Evolutionary conservation across 2,113 vertebrate species (phyloP), one percentile per base, ranked within the genome.

Genomic region (Lycaon pictus): DNA sequence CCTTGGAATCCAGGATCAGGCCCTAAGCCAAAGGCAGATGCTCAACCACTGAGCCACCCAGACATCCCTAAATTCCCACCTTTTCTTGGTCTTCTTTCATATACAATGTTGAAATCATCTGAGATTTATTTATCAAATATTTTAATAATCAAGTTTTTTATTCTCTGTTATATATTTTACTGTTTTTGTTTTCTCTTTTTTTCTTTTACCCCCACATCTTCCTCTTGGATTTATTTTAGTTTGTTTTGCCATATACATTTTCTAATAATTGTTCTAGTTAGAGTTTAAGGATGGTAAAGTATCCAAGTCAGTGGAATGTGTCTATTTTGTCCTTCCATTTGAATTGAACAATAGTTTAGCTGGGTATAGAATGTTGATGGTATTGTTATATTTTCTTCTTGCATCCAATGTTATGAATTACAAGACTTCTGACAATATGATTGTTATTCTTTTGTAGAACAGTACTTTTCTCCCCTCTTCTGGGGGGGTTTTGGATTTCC

Each of bases 81-180:
- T 94, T 77, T 72, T 23, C 9, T 96, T 74, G 22, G 3, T 77
- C 55, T 87, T 37, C 56, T 77, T 94, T 90, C 35, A 62, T 32
- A 5, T 65, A 71, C 60, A 20, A 29, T 63, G 2, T 16, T 80
- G 22, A 60, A 27, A 55, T 79, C 25, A 67, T 77, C 16, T 58
- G 53, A 56, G 60, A 92, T 92, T 60, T 69, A 71, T 7, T 77
- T 60, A 62, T 11, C n/a, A 69, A 6, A 20, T 82, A 79, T 65
- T 77, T 86, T 83, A 83, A 88, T 60, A 60, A 94, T 60, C 56
- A 69, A 74, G 92, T 65, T 55, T 92, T 48, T n/a, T 83, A 55
- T 80, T 37, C 25, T 83, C 51, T 90, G 2, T 27, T 65, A 22
- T 11, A 35, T 43, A n/a, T 84, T 90, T 72, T 67, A 51, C 4